Evolutionary conservation across 2,797 vertebrate genomes (phyloP).

Genomic region (Zonotrichia albicollis): DNA sequence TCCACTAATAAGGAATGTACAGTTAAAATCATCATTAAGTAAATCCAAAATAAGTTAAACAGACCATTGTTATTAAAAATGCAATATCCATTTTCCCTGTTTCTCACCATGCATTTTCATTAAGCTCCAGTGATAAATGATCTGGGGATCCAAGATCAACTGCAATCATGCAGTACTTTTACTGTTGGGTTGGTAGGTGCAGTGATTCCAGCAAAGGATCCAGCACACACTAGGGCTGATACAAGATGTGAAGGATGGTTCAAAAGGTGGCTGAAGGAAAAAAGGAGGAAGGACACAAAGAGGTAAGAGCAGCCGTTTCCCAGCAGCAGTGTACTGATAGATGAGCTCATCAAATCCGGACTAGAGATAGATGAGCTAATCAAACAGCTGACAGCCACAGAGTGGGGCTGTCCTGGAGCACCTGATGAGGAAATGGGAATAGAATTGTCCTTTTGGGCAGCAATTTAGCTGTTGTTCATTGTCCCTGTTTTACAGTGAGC

Average conservation of each 20-base stretch:
- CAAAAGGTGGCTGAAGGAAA: not conserved
- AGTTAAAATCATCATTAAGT: not conserved
- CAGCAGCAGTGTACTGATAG: rapidly evolving
- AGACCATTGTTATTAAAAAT: not conserved
- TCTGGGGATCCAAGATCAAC: not conserved
- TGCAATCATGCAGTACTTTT: not conserved
- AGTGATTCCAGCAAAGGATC: not conserved
- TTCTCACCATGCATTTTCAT: not conserved
- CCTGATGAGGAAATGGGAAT: not conserved
- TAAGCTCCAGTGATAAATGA: not conserved
- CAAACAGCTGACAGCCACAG: not conserved
- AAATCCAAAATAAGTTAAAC: not conserved
- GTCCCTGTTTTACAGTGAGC: not conserved
- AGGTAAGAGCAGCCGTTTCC: not conserved
- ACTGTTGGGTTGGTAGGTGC: not conserved
- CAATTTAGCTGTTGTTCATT: not conserved
- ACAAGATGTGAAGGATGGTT: not conserved
- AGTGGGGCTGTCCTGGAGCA: not conserved
- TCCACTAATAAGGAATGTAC: not conserved
- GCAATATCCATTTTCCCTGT: not conserved
- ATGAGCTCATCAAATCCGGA: not conserved
- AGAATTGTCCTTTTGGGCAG: not conserved
- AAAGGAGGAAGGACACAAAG: not conserved
- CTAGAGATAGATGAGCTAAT: not conserved
- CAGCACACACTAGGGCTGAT: not conserved